Base-by-base conservation (phyloP, 92 coral and sea anemone species). In the Pocillopora meandrina region DNA sequence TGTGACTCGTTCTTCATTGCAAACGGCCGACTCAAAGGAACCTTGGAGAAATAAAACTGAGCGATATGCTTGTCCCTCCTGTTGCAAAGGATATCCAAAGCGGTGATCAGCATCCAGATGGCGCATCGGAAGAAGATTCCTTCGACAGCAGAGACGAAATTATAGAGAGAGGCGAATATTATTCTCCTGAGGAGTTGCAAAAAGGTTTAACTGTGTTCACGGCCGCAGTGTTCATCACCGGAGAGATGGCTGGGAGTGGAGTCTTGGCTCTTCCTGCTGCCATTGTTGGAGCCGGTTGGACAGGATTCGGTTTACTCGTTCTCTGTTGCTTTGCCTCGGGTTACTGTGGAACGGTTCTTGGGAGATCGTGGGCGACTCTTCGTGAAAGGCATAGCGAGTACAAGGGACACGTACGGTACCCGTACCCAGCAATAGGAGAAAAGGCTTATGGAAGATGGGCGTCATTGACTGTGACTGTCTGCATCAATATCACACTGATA, bases 231-330 rank as follows among this genome's bases (percentile, higher is more conserved):
- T 96, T 96, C 82, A 90, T 96, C 55, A 90, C 87, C 56, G 98
- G 98, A 6, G 98, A 96, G 73, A 96, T 96, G 98, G 98, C 98
- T 36, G 98, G 98, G 33, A 94, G 98, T 65, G 98, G 98, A 1
- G 98, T 96, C 1, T 87, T 96, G 52, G 98, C 98, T 3, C 83
- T 96, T 33, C 98, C 98, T 17, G 86, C 92, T 23, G 98, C 98
- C 5, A 90, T 96, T 60, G 94, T 90, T 1, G 75, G 88, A 61
- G 73, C 96, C 6, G 98, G 98, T 2, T 92, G 93, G 93, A 90
- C 90, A 2, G 98, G 98, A 5, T 35, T 95, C 52, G 91, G 81
- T 4, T 55, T 95, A 85, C 80, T 95, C 20, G 11, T 90, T 14
- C 61, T 94, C 23, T 93, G 98, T 35, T 86, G 94, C 31, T 85